phyloP scores from a whole-genome alignment of 2,113 vertebrate species.

The Perca fluviatilis region DNA sequence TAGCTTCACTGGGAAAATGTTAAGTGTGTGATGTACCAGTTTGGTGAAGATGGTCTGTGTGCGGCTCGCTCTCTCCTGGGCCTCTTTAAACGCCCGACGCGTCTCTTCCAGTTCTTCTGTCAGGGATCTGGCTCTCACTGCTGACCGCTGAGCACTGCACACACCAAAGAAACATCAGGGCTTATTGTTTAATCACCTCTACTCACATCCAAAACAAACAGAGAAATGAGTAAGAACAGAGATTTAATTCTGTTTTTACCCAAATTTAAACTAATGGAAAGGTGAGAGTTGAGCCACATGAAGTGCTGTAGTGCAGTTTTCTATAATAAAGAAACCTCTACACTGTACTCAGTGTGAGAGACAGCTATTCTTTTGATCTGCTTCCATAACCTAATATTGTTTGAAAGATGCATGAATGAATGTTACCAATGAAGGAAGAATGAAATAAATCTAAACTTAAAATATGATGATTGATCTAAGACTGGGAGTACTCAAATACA shows the following conservation, averaged over 20 bases:
- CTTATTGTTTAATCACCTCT: background rate
- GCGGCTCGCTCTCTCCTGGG: slow-evolving; percentile 72
- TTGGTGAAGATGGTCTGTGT: slow-evolving; percentile 72
- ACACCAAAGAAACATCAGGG: slow-evolving; percentile 14
- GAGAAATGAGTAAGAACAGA: background rate
- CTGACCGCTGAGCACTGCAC: slow-evolving; percentile 78
- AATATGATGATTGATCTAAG: background rate
- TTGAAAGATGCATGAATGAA: background rate
- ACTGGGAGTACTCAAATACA: background rate
- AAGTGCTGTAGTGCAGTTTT: background rate
- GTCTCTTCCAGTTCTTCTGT: slow-evolving; percentile 85
- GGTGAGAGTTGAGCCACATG: background rate
- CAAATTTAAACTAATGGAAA: background rate
- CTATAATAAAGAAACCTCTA: background rate
- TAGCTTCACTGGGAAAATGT: background rate
- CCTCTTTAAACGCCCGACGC: slow-evolving; percentile 71
- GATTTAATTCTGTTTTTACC: background rate
- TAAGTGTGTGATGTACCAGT: slow-evolving; percentile 67
- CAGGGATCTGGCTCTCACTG: slow-evolving; percentile 67
- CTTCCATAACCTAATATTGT: background rate
- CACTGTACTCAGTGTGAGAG: no score
- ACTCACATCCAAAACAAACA: background rate
- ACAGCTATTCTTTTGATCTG: background rate
- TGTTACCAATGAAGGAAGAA: background rate
- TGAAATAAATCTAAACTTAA: background rate